phyloP scores from a whole-genome alignment of 1,140 invertebrate species.

The Sycobia sp. region DNA sequence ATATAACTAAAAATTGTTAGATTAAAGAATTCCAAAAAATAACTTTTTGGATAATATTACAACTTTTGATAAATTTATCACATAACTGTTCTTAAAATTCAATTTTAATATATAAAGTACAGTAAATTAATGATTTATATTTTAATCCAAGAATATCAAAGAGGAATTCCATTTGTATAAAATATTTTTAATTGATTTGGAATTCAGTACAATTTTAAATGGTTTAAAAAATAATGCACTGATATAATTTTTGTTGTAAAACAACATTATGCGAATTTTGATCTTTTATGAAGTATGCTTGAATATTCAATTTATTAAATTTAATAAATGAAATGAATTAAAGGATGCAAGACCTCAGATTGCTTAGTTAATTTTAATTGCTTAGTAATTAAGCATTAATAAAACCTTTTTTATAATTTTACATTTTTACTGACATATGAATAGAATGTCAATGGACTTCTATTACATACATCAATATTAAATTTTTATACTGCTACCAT shows the following conservation, averaged over 20 bases:
- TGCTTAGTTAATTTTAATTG: neutral
- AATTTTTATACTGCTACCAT: too few relatives aligned
- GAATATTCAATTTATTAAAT: neutral
- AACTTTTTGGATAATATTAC: slow-evolving; percentile 14
- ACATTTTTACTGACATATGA: too few relatives aligned
- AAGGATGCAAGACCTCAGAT: too few relatives aligned
- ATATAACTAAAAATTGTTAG: slow-evolving; percentile 1
- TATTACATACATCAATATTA: too few relatives aligned
- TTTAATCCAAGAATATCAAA: slow-evolving; percentile 13
- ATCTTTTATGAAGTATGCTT: slow-evolving; percentile 4
- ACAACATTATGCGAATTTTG: neutral
- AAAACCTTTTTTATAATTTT: slow-evolving; percentile 5
- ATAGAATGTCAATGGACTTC: too few relatives aligned
- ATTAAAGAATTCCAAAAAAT: slow-evolving; percentile 1
- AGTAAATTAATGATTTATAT: neutral
- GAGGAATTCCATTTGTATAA: slow-evolving; percentile 14
- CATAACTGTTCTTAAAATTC: neutral
- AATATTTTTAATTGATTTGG: slow-evolving; percentile 20
- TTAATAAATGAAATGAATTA: neutral
- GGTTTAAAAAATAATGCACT: slow-evolving; percentile 2
- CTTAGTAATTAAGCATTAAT: neutral
- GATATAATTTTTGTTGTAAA: neutral
- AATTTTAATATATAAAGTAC: neutral
- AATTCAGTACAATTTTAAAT: slow-evolving; percentile 11
- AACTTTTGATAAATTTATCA: slow-evolving; percentile 24